Percentiles rank a stretch among this genome's conserved stretches.
These are phyloP conservation scores for Malurus leucopterus DNA, from an alignment of 2,797 vertebrate species.

Conservation along the genomic window DNA sequence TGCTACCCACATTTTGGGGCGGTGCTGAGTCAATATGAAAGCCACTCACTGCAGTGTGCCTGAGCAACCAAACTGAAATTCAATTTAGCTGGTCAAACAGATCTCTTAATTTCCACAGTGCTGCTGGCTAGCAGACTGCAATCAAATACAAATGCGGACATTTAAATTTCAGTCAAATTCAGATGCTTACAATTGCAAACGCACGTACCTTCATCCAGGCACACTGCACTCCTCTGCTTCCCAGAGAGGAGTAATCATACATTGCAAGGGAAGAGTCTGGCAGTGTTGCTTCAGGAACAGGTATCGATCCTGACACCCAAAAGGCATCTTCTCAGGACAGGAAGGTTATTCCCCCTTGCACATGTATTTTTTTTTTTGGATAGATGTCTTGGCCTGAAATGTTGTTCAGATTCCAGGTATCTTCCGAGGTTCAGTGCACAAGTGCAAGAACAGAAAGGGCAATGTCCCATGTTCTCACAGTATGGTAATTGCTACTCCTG, in stretches of 20 bases:
- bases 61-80: background rate
- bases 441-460: background rate
- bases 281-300: background rate
- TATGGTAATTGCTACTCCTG: background rate
- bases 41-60: background rate
- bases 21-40: background rate
- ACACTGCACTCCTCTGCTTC: background rate
- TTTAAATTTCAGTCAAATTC: background rate
- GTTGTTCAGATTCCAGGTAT: background rate
- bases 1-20: background rate
- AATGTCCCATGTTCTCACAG: background rate
- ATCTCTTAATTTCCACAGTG: background rate
- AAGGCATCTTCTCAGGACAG: background rate
- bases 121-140: background rate
- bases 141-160: background rate
- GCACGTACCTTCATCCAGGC: accelerated
- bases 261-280: background rate
- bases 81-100: background rate
- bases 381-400: background rate
- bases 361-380: background rate
- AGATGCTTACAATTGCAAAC: background rate
- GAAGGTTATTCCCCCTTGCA: background rate
- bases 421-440: background rate
- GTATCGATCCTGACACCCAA: background rate
- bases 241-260: background rate